A percentile compares a stretch with the other conserved stretches of the same genome.
Conservation (phyloP, 2,888 invertebrate species). For the Zaprionus lineosus region DNA sequence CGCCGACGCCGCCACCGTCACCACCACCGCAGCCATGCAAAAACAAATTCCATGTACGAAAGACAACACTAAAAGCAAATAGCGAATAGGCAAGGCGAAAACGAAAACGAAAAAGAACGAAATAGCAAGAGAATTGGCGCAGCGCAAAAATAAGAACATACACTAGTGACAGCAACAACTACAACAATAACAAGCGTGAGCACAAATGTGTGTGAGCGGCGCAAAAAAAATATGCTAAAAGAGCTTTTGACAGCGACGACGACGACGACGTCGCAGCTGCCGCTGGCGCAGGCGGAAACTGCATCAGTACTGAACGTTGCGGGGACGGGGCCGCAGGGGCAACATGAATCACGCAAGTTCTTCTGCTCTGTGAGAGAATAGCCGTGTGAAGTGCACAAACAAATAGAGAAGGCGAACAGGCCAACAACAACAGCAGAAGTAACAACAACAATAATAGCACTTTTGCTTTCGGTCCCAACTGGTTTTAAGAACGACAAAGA, state of each 20-base stretch:
- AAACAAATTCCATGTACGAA: constrained; percentile 53
- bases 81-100: constrained; percentile 48
- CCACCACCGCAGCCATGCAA: constrained; percentile 28
- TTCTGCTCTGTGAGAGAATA: constrained; percentile 56
- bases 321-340: constrained; percentile 29
- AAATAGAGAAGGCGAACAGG: constrained; percentile 53
- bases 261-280: constrained; percentile 53
- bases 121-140: constrained; percentile 56
- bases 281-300: constrained; percentile 72
- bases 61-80: constrained; percentile 57
- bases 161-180: constrained; percentile 19
- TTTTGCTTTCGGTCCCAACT: constrained; percentile 81
- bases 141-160: constrained; percentile 65
- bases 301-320: constrained; percentile 48
- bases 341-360: constrained; percentile 69
- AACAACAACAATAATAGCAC: constrained; percentile 68
- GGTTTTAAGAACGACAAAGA: constrained; percentile 63
- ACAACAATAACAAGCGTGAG: constrained; percentile 25
- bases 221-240: constrained; percentile 66
- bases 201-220: constrained; percentile 51
- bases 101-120: constrained; percentile 41
- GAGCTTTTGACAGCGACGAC: constrained; percentile 52
- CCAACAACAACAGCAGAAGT: constrained; percentile 27
- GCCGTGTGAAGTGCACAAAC: constrained; percentile 58
- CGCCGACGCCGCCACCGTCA: constrained; percentile 29